phyloP scores from a whole-genome alignment of 2,797 vertebrate genomes.

The Acrocephalus scirpaceus region DNA sequence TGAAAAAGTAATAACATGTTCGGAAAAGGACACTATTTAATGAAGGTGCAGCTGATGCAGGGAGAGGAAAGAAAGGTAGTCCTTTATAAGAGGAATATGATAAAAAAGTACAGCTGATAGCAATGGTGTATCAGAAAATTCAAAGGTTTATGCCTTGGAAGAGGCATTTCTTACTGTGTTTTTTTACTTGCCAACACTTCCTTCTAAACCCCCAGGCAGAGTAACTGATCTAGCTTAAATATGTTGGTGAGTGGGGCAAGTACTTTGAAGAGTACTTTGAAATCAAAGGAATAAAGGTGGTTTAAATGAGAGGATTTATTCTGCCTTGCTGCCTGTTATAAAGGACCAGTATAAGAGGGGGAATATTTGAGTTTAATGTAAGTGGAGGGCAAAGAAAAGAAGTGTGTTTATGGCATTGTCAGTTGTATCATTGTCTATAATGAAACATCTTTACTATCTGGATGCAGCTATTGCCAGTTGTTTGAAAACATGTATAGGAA shows the following conservation, averaged over 20 bases:
- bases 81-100: neutral
- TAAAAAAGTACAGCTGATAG: neutral
- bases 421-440: neutral
- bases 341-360: neutral
- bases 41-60: constrained; percentile 17
- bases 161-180: neutral
- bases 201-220: neutral
- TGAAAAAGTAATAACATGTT: constrained; percentile 34
- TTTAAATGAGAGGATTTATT: neutral
- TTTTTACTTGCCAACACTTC: neutral
- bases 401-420: neutral
- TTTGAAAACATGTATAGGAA: neutral
- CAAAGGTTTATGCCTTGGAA: neutral
- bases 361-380: constrained; percentile 7
- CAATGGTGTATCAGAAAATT: neutral
- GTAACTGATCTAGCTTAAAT: constrained; percentile 40
- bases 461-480: neutral
- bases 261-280: constrained; percentile 36
- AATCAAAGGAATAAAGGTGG: constrained; percentile 20
- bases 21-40: constrained; percentile 32
- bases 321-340: neutral
- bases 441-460: neutral
- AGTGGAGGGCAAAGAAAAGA: constrained; percentile 20
- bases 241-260: neutral
- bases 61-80: neutral